These are phyloP conservation scores for Arothron firmamentum DNA, from an alignment of 2,113 vertebrate genomes.

Conservation along the genomic window DNA sequence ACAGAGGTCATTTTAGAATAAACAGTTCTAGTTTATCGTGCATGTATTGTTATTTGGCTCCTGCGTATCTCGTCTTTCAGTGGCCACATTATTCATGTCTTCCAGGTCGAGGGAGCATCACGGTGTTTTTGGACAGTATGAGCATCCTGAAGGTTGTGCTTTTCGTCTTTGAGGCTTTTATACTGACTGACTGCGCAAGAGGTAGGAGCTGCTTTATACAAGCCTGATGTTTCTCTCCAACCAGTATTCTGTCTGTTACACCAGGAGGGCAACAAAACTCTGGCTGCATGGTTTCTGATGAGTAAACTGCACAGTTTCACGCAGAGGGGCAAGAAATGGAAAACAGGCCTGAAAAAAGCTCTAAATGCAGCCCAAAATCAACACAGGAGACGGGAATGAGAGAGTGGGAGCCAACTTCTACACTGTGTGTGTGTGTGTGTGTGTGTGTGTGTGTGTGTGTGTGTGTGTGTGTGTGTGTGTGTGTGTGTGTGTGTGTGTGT, in stretches of 20 bases:
- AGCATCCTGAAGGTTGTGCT: slow-evolving; percentile 74
- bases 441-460: too few relatives aligned
- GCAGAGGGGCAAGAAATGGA: slow-evolving; percentile 49
- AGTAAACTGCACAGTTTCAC: slow-evolving; percentile 35
- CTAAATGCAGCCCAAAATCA: slow-evolving; percentile 62
- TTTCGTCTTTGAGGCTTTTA: slow-evolving; percentile 74
- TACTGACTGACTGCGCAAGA: slow-evolving; percentile 77
- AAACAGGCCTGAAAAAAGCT: slow-evolving; percentile 41
- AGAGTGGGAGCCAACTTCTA: slow-evolving; percentile 45
- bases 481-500: slow-evolving; percentile 39
- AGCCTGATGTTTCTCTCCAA: not conserved
- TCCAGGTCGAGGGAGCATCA: slow-evolving; percentile 56
- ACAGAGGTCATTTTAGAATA: too few relatives aligned
- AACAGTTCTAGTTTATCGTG: not conserved
- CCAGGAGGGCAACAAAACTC: slow-evolving; percentile 7
- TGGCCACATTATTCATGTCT: slow-evolving; percentile 25
- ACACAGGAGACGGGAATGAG: slow-evolving; percentile 50
- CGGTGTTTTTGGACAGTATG: slow-evolving; percentile 72
- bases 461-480: slow-evolving; percentile 35
- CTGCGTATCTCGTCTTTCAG: slow-evolving; percentile 1
- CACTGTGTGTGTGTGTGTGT: slow-evolving; percentile 38
- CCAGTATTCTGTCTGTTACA: not conserved
- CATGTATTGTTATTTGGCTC: not conserved
- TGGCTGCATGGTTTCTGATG: slow-evolving; percentile 43
- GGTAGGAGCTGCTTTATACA: slow-evolving; percentile 70